A percentile compares a stretch with the other conserved stretches of the same genome.
Conservation (phyloP, 1,140 invertebrate genomes). For the Panagrolaimus sp. region DNA sequence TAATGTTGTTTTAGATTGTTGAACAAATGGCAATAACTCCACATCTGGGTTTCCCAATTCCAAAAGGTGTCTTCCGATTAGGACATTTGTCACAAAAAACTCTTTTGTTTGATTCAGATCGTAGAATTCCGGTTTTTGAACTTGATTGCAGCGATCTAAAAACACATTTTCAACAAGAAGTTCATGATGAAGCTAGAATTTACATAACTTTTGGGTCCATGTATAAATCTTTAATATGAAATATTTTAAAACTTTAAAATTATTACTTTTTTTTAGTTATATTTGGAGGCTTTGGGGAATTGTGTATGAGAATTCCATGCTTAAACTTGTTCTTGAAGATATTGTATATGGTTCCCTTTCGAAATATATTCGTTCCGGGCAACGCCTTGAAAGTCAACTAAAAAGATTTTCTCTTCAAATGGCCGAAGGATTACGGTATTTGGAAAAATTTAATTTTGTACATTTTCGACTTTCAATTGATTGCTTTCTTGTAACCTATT, state of each 20-base stretch:
- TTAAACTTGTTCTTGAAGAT: slow-evolving; percentile 6
- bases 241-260: neutral
- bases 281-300: slow-evolving; percentile 12
- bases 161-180: neutral
- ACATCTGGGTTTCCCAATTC: slow-evolving; percentile 4
- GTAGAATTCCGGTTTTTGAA: neutral
- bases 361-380: neutral
- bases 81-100: slow-evolving; percentile 10
- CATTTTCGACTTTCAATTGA: slow-evolving; percentile 2
- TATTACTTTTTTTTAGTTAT: neutral
- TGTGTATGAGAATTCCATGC: neutral
- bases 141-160: neutral
- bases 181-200: neutral
- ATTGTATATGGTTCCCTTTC: slow-evolving; percentile 2
- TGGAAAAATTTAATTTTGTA: slow-evolving; percentile 4
- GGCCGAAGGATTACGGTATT: slow-evolving; percentile 9
- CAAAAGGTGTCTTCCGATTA: neutral
- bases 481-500: slow-evolving; percentile 3
- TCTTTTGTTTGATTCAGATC: neutral
- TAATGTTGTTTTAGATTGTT: too few species aligned
- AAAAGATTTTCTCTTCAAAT: slow-evolving; percentile 8
- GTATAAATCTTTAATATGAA: neutral
- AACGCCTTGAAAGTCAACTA: neutral
- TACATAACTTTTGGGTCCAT: neutral
- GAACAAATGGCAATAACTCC: slow-evolving; percentile 12